phyloP scores from a whole-genome alignment of 2,888 invertebrate species.

The Rhagophthalmus giganteus region DNA sequence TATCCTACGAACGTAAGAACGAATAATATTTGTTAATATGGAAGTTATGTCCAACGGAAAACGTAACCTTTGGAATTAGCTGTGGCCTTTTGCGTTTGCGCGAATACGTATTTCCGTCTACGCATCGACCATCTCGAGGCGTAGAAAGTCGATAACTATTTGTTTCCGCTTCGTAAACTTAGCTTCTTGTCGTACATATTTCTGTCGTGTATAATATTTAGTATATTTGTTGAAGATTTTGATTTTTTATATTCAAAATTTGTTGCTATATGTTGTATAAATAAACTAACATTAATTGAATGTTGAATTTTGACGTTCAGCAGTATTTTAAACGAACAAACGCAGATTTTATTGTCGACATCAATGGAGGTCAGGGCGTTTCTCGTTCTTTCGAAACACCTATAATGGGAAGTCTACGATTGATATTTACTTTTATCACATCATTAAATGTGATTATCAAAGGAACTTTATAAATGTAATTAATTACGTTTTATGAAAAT shows the following conservation, averaged over 20 bases:
- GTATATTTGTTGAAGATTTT: constrained; percentile 27
- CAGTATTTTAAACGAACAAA: constrained; percentile 27
- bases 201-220: constrained; percentile 39
- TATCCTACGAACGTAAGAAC: no score
- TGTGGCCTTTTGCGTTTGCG: background rate
- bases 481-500: constrained; percentile 11
- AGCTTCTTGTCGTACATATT: constrained; percentile 37
- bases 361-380: constrained; percentile 38
- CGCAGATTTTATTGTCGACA: constrained; percentile 17
- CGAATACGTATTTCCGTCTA: background rate
- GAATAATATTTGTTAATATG: no score
- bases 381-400: constrained; percentile 19
- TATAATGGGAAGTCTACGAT: constrained; percentile 16
- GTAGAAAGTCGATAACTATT: constrained; percentile 18
- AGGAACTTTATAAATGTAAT: no score
- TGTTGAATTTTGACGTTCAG: constrained; percentile 33
- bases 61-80: no score
- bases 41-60: no score
- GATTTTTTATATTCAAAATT: constrained; percentile 28
- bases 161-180: constrained; percentile 45
- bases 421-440: constrained; percentile 9
- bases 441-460: no score
- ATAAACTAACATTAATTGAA: constrained; percentile 29
- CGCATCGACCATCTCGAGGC: background rate
- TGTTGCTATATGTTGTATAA: constrained; percentile 31